A percentile compares a stretch with the other conserved stretches of the same genome.
These are phyloP conservation scores for Agrotis ipsilon DNA, from an alignment of 2,888 invertebrate species.

Conservation along the genomic window DNA sequence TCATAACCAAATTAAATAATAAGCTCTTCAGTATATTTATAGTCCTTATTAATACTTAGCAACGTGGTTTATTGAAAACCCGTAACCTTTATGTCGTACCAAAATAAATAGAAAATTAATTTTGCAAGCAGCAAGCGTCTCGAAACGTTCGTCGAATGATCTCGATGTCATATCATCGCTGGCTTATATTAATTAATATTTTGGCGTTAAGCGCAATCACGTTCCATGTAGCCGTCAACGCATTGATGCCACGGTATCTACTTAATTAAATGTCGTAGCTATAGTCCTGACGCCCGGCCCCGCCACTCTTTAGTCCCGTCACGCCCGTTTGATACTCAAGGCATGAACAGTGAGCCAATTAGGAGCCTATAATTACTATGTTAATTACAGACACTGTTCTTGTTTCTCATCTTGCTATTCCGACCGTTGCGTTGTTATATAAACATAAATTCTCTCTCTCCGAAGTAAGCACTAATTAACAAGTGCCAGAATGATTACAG, in stretches of 20 bases:
- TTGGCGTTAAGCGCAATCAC: constrained; percentile 61
- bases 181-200: constrained; percentile 66
- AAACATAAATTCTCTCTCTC: constrained; percentile 83
- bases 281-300: constrained; percentile 58
- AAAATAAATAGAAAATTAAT: constrained; percentile 14
- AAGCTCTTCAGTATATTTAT: not conserved
- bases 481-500: constrained; percentile 80
- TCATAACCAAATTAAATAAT: not conserved
- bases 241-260: constrained; percentile 73
- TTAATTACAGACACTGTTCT: constrained; percentile 88
- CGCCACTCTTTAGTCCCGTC: constrained; percentile 77
- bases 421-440: constrained; percentile 84
- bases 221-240: constrained; percentile 61
- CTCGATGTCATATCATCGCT: constrained; percentile 49
- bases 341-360: constrained; percentile 88
- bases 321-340: constrained; percentile 87
- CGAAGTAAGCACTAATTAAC: constrained; percentile 83
- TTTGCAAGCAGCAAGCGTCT: constrained; percentile 24
- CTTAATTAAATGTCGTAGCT: constrained; percentile 84
- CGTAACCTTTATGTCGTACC: not conserved
- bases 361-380: constrained; percentile 90
- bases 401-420: constrained; percentile 86
- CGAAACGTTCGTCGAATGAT: constrained; percentile 39
- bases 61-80: not conserved
- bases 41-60: not conserved